These are phyloP conservation scores for Caenorhabditis afra DNA, from an alignment of 2,888 invertebrate species.

Conservation along the genomic window DNA sequence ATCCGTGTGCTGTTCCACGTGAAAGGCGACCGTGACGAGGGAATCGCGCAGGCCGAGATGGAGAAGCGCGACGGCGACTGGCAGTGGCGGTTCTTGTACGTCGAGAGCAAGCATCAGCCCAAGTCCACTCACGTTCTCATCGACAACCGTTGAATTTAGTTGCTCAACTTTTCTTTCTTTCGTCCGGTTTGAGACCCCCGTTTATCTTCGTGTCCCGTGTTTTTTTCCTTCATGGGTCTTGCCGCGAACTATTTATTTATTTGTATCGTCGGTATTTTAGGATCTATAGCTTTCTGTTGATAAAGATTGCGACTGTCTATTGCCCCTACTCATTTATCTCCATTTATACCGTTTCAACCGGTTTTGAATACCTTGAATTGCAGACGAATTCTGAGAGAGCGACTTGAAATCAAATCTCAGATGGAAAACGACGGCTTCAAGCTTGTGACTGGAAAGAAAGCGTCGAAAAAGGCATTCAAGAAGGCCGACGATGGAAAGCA, in stretches of 20 bases:
- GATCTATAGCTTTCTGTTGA: not conserved
- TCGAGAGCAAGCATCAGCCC: constrained; percentile 70
- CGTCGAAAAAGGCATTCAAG: constrained; percentile 18
- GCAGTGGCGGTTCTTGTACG: constrained; percentile 72
- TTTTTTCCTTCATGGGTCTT: not conserved
- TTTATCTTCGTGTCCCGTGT: constrained; percentile 13
- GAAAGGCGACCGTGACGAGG: constrained; percentile 74
- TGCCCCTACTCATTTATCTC: too few species aligned
- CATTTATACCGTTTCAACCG: too few species aligned
- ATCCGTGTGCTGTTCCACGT: constrained; percentile 77
- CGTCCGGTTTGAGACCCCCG: not conserved
- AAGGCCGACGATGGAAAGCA: constrained; percentile 18
- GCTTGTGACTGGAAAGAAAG: constrained; percentile 50
- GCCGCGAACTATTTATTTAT: not conserved
- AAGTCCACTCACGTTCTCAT: constrained; percentile 73
- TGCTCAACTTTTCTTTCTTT: not conserved
- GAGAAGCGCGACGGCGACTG: constrained; percentile 74
- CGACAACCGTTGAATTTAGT: constrained; percentile 72
- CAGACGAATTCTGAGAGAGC: too few species aligned
- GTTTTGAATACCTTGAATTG: too few species aligned
- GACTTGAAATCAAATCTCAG: not conserved
- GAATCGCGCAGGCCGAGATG: constrained; percentile 76
- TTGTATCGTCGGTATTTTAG: not conserved
- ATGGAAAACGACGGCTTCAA: constrained; percentile 71
- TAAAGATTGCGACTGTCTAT: not conserved